phyloP scores from a whole-genome alignment of 2,888 invertebrate genomes.

The Leptinotarsa tumamoca region DNA sequence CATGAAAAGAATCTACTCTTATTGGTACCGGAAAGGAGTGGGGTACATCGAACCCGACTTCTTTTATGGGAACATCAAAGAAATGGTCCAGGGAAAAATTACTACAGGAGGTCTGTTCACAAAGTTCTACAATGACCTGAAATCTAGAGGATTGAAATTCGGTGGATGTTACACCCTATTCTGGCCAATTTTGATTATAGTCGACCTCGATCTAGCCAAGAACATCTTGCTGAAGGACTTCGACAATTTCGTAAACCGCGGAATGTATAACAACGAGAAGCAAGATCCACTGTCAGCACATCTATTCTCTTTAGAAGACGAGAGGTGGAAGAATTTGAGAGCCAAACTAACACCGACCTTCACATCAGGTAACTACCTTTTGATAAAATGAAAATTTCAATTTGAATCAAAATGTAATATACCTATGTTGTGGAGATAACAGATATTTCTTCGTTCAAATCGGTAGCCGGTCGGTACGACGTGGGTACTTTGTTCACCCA shows the following conservation, averaged over 20 bases:
- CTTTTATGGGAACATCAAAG: constrained; percentile 34
- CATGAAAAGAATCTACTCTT: constrained; percentile 46
- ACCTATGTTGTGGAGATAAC: no score
- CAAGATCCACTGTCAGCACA: constrained; percentile 57
- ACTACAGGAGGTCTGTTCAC: constrained; percentile 23
- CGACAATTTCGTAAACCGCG: constrained; percentile 58
- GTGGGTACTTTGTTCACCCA: no score
- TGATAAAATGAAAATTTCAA: no score
- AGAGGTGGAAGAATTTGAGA: constrained; percentile 64
- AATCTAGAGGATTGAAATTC: constrained; percentile 46
- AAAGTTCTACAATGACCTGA: constrained; percentile 46
- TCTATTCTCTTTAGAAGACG: constrained; percentile 56
- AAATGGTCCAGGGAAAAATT: constrained; percentile 19
- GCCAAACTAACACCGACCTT: constrained; percentile 60
- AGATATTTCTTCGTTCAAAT: no score
- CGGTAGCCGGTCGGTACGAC: no score
- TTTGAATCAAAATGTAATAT: no score
- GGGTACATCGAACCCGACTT: constrained; percentile 41
- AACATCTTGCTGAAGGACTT: constrained; percentile 61
- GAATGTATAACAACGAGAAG: constrained; percentile 57
- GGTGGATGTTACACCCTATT: constrained; percentile 51
- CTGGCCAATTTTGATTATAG: constrained; percentile 56
- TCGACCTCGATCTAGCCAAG: constrained; percentile 60
- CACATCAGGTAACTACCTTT: constrained; percentile 38
- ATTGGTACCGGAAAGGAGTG: constrained; percentile 56